Evolutionary conservation across 2,888 invertebrate genomes (phyloP).

Genomic region (Harmothoe impar): DNA sequence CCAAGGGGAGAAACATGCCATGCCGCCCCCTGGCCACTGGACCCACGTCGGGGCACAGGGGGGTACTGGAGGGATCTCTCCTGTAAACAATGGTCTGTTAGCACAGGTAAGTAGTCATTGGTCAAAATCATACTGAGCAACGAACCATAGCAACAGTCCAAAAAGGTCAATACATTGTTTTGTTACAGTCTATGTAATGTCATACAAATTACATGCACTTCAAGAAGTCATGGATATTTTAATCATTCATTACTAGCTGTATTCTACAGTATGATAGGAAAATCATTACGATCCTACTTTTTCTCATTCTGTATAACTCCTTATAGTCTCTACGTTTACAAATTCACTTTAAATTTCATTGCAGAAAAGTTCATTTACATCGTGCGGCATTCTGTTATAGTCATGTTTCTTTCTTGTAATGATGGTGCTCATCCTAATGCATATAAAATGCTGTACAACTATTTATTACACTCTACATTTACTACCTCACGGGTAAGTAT

Average conservation of each 20-base stretch:
- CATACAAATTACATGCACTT: not conserved
- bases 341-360: too few species aligned
- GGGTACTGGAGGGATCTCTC: not conserved
- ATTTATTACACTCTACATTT: not conserved
- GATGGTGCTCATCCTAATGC: not conserved
- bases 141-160: not conserved
- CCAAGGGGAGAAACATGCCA: conserved; percentile 9
- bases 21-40: conserved; percentile 19
- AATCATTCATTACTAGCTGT: not conserved
- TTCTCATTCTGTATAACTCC: not conserved
- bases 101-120: not conserved
- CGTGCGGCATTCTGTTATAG: not conserved
- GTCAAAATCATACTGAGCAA: not conserved
- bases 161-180: not conserved
- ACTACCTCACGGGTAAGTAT: not conserved
- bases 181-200: not conserved
- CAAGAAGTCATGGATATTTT: not conserved
- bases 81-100: conserved; percentile 7
- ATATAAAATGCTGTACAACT: not conserved
- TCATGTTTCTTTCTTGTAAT: not conserved
- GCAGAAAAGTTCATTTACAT: not conserved
- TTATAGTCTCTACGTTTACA: not conserved
- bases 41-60: not conserved
- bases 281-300: not conserved
- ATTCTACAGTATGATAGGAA: not conserved